phyloP scores from a whole-genome alignment of 2,888 invertebrate species.

The Phyto melanocephala region DNA sequence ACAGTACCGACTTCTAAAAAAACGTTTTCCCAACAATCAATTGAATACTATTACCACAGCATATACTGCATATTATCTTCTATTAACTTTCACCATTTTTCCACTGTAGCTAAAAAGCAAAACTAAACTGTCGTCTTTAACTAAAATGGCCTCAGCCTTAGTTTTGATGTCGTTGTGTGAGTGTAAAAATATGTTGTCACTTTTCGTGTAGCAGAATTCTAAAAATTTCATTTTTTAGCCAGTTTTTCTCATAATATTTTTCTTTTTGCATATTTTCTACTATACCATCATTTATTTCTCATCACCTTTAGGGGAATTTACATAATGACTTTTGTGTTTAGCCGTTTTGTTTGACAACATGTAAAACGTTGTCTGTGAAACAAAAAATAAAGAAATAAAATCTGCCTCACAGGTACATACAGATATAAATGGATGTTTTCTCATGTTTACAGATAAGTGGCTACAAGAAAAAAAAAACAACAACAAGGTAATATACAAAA shows the following conservation, averaged over 20 bases:
- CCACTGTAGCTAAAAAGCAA: neutral
- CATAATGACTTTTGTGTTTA: conserved; percentile 61
- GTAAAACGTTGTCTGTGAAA: neutral
- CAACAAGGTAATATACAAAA: neutral
- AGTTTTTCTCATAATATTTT: neutral
- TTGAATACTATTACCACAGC: too few species aligned
- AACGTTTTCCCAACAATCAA: too few species aligned
- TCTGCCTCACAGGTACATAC: neutral
- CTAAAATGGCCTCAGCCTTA: neutral
- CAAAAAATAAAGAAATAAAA: neutral
- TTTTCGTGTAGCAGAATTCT: neutral
- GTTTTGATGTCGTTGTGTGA: neutral
- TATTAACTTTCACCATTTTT: neutral
- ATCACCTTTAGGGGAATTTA: conserved; percentile 61
- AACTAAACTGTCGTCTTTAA: neutral
- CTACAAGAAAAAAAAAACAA: neutral
- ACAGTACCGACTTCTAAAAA: too few species aligned
- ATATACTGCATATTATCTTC: too few species aligned
- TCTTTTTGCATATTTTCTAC: neutral
- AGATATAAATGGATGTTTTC: neutral
- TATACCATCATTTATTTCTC: conserved; percentile 58
- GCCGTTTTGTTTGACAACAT: neutral
- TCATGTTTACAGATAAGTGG: neutral
- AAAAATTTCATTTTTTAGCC: neutral
- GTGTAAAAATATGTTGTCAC: neutral